Percentiles rank a stretch among this genome's conserved stretches.
Conservation (phyloP, 2,113 vertebrate genomes). For the Rhynchomys soricoides region DNA sequence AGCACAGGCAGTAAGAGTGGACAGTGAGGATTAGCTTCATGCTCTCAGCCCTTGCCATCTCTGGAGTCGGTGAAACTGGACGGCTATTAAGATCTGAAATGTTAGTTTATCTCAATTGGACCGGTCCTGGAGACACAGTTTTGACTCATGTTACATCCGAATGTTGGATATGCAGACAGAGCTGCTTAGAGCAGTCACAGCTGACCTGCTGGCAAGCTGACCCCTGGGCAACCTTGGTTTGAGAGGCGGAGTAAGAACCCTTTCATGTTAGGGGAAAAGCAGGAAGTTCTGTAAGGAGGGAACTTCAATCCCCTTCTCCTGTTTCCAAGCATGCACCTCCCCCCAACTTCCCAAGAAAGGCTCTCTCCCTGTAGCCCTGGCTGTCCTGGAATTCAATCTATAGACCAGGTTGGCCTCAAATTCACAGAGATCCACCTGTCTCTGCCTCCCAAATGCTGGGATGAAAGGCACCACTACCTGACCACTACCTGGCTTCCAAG, state of each 20-base stretch:
- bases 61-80: conserved; percentile 55
- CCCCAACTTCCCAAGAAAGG: background rate
- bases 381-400: background rate
- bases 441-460: background rate
- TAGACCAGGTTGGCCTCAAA: background rate
- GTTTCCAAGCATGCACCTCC: background rate
- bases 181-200: conserved; percentile 45
- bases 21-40: conserved; percentile 62
- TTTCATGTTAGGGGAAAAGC: conserved; percentile 31
- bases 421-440: background rate
- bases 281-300: conserved; percentile 36
- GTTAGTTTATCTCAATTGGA: conserved; percentile 64
- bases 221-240: background rate
- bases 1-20: conserved; percentile 73
- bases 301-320: conserved; percentile 17
- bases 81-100: conserved; percentile 60
- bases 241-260: conserved; percentile 17
- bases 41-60: conserved; percentile 62
- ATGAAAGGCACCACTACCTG: background rate
- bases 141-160: conserved; percentile 68
- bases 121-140: conserved; percentile 50
- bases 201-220: conserved; percentile 28
- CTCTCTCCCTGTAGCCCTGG: background rate
- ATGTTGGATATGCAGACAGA: conserved; percentile 45
- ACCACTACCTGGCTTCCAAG: background rate